Base-by-base conservation (phyloP, 2,888 invertebrate species). In the Ceriagrion tenellum region DNA sequence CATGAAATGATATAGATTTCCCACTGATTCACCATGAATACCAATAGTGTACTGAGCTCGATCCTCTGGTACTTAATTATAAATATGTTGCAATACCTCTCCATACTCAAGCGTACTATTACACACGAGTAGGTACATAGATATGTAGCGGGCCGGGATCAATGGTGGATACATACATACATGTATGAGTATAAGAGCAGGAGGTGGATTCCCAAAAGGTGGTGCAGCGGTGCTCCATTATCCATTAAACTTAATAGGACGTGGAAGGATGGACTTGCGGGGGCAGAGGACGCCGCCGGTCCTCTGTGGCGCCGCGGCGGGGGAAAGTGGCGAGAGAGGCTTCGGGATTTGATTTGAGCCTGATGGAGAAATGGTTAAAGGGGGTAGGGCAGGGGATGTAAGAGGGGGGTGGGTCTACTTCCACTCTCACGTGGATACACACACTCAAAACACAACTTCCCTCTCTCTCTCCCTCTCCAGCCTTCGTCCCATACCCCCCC, bases 231-330 rank as follows among this genome's bases (percentile, higher is more conserved):
- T 89, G 55, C 89, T 89, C 89, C 89, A 55, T 89, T 89, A 89
- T 89, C 89, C 89, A 89, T 89, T 89, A 89, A 55, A 35, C 89
- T 89, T 89, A 89, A 89, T 89, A 89, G 89, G 89, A 89, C 47
- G 89, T 89, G 89, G 89, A 47, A 55, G 55, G 89, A 89, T 89
- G 89, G 89, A 35, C 55, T 89, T 89, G 89, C 23, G 89, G 8
- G 26, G 35, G 30, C 16, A 8, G 4, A 47, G 47, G 47, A 4
- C 47, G 47, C 47, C n/a, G 16, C 12, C 16, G 6, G 30, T 30
- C 81, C 55, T 47, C 35, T 89, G 13, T 55, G 89, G 89, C n/a
- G 55, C 20, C 18, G 47, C 18, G 10, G 12, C 47, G n/a, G 55
- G n/a, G 16, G 8, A 40, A 35, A 13, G 23, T 16, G 89, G 55